A percentile compares a stretch with the other conserved stretches of the same genome.
phyloP scores from a whole-genome alignment of 2,888 invertebrate species.

The Xanthorhoe designata region DNA sequence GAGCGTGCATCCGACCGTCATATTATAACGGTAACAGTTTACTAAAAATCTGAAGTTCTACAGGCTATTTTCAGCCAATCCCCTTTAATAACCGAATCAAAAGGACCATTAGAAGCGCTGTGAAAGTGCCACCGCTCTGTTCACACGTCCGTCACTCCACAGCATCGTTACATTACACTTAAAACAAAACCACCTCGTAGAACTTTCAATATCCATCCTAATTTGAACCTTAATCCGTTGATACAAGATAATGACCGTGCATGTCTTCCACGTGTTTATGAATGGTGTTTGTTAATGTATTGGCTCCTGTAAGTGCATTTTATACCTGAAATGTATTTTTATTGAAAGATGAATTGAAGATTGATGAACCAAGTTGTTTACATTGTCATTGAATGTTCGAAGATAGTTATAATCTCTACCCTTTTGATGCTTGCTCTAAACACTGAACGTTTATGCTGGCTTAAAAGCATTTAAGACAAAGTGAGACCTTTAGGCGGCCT shows the following conservation, averaged over 20 bases:
- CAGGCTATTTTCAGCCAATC: conserved; percentile 45
- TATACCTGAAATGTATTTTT: not conserved
- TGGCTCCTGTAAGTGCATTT: conserved; percentile 19
- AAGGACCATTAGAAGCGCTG: conserved; percentile 60
- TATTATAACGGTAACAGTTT: not conserved
- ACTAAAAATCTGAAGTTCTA: not conserved
- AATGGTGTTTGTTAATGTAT: conserved; percentile 40
- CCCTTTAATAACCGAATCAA: conserved; percentile 48
- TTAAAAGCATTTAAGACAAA: too few species aligned
- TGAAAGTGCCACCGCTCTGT: conserved; percentile 69
- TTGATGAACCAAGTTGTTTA: not conserved
- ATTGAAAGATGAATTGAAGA: not conserved
- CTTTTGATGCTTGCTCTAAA: too few species aligned
- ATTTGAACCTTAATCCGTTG: conserved; percentile 46
- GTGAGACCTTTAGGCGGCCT: too few species aligned
- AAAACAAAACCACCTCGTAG: conserved; percentile 36
- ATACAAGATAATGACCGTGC: conserved; percentile 46
- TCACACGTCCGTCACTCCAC: conserved; percentile 79
- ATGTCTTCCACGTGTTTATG: conserved; percentile 72
- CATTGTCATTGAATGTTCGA: not conserved
- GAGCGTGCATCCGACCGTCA: not conserved
- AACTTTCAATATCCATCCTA: conserved; percentile 11
- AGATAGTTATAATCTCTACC: too few species aligned
- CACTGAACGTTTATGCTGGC: too few species aligned
- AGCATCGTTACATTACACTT: conserved; percentile 57